Conservation (phyloP, 2,888 invertebrate species). For the Rotaria macrura region DNA sequence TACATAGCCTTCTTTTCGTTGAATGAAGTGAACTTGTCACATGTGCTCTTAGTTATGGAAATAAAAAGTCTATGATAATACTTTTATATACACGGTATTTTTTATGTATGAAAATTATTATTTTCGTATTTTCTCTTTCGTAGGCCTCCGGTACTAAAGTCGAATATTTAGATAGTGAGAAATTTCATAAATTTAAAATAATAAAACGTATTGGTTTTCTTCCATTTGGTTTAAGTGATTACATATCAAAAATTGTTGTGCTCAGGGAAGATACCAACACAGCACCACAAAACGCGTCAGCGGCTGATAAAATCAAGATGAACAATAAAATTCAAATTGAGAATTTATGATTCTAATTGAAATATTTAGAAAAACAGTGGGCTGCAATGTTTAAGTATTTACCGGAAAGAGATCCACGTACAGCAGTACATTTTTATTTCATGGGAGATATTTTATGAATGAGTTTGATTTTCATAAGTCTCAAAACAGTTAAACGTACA, state of each 20-base stretch:
- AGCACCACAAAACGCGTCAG: constrained; percentile 12
- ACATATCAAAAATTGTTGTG: constrained; percentile 30
- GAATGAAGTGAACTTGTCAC: background rate
- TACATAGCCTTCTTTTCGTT: too few relatives aligned
- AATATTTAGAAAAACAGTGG: constrained; percentile 25
- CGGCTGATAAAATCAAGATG: background rate
- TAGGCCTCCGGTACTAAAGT: constrained; percentile 34
- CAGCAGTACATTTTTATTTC: constrained; percentile 30
- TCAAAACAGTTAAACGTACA: constrained; percentile 31
- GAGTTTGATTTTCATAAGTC: background rate
- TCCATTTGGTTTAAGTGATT: constrained; percentile 27
- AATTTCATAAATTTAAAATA: constrained; percentile 33
- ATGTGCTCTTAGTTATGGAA: background rate
- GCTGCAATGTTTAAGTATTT: constrained; percentile 28
- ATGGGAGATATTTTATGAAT: background rate
- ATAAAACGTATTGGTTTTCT: constrained; percentile 28
- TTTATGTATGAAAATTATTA: too few relatives aligned
- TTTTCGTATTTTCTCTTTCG: background rate
- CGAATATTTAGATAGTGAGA: constrained; percentile 29
- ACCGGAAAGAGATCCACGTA: constrained; percentile 30
- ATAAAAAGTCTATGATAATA: too few relatives aligned
- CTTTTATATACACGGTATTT: too few relatives aligned
- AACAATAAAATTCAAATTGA: background rate
- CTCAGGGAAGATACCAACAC: constrained; percentile 1
- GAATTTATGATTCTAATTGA: too few relatives aligned